A percentile compares a stretch with the other conserved stretches of the same genome.
Evolutionary conservation across 2,888 invertebrate genomes (phyloP).

Genomic region (Phorcus lineatus): DNA sequence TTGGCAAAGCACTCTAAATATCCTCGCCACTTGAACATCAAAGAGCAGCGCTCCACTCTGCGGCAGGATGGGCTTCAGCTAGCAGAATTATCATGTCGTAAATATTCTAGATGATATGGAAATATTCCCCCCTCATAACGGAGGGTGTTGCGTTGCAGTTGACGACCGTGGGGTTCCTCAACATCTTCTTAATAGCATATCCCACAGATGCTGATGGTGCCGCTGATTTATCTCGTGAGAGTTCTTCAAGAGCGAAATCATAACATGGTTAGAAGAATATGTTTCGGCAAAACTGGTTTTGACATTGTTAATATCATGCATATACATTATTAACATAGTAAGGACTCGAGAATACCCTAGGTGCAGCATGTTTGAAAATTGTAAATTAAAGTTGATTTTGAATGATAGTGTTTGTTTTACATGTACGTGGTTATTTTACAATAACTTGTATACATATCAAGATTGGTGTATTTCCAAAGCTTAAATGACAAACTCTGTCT

Average conservation of each 20-base stretch:
- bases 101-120: conserved; percentile 23
- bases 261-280: too few species aligned
- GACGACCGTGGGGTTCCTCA: background rate
- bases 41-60: background rate
- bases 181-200: background rate
- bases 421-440: too few species aligned
- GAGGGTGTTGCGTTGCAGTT: background rate
- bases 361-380: too few species aligned
- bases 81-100: conserved; percentile 26
- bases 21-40: conserved; percentile 11
- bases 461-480: too few species aligned
- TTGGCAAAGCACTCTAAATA: conserved; percentile 22
- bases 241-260: background rate
- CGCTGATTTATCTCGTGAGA: background rate
- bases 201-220: background rate
- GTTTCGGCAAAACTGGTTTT: too few species aligned
- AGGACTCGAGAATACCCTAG: too few species aligned
- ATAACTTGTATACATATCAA: too few species aligned
- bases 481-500: too few species aligned
- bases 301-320: too few species aligned
- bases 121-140: conserved; percentile 12
- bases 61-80: background rate
- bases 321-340: too few species aligned
- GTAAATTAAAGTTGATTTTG: too few species aligned
- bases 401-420: too few species aligned